Conservation (phyloP, 2,797 vertebrate genomes). For the Spondyliosoma cantharus region DNA sequence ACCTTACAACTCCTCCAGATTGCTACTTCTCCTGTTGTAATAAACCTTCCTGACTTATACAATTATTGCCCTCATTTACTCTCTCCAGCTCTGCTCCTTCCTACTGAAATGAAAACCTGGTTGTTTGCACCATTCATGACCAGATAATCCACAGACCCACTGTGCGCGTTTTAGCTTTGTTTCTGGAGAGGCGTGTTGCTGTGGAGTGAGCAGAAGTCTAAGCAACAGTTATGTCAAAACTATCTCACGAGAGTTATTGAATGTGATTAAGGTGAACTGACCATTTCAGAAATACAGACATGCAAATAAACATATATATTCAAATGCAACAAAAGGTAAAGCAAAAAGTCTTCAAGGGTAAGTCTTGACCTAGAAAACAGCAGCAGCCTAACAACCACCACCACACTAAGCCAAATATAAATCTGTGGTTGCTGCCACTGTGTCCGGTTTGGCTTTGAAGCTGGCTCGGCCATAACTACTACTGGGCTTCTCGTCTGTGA, state of each 20-base stretch:
- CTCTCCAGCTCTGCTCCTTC: not conserved
- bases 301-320: too few species aligned
- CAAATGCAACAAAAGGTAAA: not conserved
- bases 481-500: constrained; percentile 26
- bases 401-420: constrained; percentile 65
- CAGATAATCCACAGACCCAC: not conserved
- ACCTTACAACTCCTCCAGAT: not conserved
- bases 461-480: constrained; percentile 29
- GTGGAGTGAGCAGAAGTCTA: not conserved
- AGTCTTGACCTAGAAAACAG: constrained; percentile 1
- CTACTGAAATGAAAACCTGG: not conserved
- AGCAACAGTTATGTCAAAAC: not conserved
- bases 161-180: not conserved
- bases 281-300: not conserved
- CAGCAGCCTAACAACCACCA: constrained; percentile 22
- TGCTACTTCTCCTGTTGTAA: not conserved
- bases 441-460: constrained; percentile 38
- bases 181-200: not conserved
- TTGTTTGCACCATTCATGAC: not conserved
- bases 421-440: constrained; percentile 43
- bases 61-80: not conserved
- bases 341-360: not conserved
- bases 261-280: not conserved
- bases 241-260: not conserved
- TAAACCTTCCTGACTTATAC: not conserved